Evolutionary conservation across 2,797 vertebrate genomes (phyloP), one percentile per base, ranked within the genome.

Genomic region (Okamejei kenojei): DNA sequence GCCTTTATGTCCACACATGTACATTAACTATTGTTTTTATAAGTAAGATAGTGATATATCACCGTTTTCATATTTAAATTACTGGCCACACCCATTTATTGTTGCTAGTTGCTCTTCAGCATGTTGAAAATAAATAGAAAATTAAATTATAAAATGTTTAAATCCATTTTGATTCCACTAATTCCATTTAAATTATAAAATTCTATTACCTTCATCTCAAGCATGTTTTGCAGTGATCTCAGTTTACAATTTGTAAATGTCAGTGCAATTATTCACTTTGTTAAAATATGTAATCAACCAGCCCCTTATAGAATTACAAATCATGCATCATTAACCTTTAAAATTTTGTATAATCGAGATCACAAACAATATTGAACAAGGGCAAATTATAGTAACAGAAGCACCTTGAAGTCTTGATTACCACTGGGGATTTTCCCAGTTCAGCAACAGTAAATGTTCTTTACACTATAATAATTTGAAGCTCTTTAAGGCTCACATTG

Each of bases 181-280:
- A 91, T 73, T 73, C 68, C 68, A 38, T 11, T 38, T 74, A 45
- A 71, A 38, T 35, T 71, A 91, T 71, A 38, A 73, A 38, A 38
- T 71, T 45, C 68, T 26, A 45, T 38, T 91, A 26, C n/a, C 68
- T 45, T 91, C 23, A 73, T 91, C 65, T 38, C 35, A 91, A 73
- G 73, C 35, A 91, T 54, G 32, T 91, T 71, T 90, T 91, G 21
- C 35, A 45, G 10, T 32, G 9, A n/a, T 91, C 61, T 19, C 35
- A 73, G 88, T 73, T 91, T 38, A 65, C 21, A 91, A 73, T 91
- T 91, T 91, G 38, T 19, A 91, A 91, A 91, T 71, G 68, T 91
- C 65, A 71, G 73, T 91, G 21, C 19, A 91, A 91, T 73, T 74
- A 73, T 91, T 73, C 65, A 73, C 65, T 91, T 73, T 73, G 65